Conservation (phyloP, 2,888 invertebrate genomes). For the Quadriops clusia region DNA sequence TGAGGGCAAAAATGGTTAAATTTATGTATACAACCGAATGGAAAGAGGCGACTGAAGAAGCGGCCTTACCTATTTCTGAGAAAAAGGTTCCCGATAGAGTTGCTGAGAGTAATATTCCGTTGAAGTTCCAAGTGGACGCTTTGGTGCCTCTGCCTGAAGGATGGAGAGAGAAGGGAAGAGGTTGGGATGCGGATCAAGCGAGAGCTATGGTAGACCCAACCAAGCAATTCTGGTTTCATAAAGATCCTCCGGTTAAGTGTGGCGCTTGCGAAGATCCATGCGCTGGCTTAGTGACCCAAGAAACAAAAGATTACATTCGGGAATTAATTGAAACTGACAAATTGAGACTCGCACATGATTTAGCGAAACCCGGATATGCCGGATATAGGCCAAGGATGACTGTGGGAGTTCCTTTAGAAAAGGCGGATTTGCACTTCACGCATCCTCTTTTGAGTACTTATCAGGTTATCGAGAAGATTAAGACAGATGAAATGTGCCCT, state of each 20-base stretch:
- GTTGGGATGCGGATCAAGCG: slow-evolving; percentile 31
- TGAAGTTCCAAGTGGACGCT: slow-evolving; percentile 9
- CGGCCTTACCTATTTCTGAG: slow-evolving; percentile 17
- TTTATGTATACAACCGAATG: slow-evolving; percentile 32
- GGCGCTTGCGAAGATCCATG: slow-evolving; percentile 26
- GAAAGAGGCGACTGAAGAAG: slow-evolving; percentile 27
- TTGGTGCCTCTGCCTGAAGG: slow-evolving; percentile 21
- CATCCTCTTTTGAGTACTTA: slow-evolving; percentile 29
- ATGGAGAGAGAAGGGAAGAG: slow-evolving; percentile 17
- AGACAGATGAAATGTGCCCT: too few species aligned
- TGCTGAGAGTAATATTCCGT: slow-evolving; percentile 8
- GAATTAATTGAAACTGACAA: slow-evolving; percentile 26
- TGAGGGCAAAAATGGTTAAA: slow-evolving; percentile 27
- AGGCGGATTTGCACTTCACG: slow-evolving; percentile 22
- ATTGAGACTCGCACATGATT: slow-evolving; percentile 31
- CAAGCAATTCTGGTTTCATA: slow-evolving; percentile 27
- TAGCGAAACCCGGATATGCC: slow-evolving; percentile 26
- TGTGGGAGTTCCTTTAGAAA: slow-evolving; percentile 25
- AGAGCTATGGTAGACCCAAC: slow-evolving; percentile 28
- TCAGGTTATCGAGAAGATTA: slow-evolving; percentile 30
- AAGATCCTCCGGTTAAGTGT: slow-evolving; percentile 18
- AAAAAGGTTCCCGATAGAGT: slow-evolving; percentile 14
- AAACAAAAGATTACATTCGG: slow-evolving; percentile 26
- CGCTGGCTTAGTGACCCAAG: slow-evolving; percentile 22
- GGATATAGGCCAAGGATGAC: slow-evolving; percentile 29